Evolutionary conservation across 2,888 invertebrate species (phyloP).

Genomic region (Beris morrisii): DNA sequence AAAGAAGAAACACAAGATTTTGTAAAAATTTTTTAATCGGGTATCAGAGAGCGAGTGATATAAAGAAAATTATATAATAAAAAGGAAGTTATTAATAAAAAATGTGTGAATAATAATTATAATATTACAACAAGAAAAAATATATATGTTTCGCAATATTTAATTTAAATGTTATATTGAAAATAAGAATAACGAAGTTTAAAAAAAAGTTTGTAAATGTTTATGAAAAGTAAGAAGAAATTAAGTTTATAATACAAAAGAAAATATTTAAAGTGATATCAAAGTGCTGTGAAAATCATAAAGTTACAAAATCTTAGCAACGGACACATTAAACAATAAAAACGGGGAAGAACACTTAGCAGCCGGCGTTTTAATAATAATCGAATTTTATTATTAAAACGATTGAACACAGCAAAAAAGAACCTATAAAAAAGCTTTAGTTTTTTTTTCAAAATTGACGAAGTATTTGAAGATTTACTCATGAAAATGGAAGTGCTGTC

Average conservation of each 20-base stretch:
- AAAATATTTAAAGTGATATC: constrained; percentile 40
- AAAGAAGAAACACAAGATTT: neutral
- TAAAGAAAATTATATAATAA: neutral
- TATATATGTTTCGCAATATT: constrained; percentile 13
- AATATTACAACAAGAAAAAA: constrained; percentile 1
- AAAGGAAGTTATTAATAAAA: neutral
- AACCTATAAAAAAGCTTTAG: too few relatives aligned
- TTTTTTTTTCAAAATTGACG: constrained; percentile 47
- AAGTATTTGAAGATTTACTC: constrained; percentile 49
- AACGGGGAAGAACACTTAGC: neutral
- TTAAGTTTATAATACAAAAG: constrained; percentile 8
- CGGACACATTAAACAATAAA: constrained; percentile 1
- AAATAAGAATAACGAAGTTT: neutral
- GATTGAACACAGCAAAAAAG: neutral
- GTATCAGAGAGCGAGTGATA: constrained; percentile 21
- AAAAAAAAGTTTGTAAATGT: constrained; percentile 19
- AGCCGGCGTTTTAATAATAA: constrained; percentile 12
- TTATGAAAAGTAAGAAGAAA: constrained; percentile 3
- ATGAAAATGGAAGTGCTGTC: constrained; percentile 78
- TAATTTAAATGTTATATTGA: constrained; percentile 9
- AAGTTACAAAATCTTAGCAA: constrained; percentile 4
- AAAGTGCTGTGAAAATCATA: constrained; percentile 43
- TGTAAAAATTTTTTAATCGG: constrained; percentile 5
- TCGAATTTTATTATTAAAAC: constrained; percentile 6
- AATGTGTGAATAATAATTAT: constrained; percentile 2